Evolutionary conservation across 2,888 invertebrate species (phyloP), one percentile per base, ranked within the genome.

Genomic region (Mechanitis messenoides): DNA sequence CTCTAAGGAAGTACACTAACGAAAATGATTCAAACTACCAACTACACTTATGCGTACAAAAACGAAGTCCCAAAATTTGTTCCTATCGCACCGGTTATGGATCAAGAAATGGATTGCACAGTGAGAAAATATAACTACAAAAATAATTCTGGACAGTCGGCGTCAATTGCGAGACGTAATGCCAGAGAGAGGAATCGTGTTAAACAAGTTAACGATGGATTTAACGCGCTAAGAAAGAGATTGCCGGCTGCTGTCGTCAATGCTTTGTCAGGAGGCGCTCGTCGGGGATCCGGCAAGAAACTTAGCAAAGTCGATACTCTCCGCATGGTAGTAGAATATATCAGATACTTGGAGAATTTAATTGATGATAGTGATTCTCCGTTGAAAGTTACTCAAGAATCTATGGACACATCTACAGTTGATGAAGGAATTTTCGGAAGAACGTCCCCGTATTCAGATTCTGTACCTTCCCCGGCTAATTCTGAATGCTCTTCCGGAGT

Each of bases 101-200:
- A 91, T 71, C 78, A 83, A 71, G 82, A 85, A 58, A 66, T 83
- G 60, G 78, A 81, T 62, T 78, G 81, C 60, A 78, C 82, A 54
- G 87, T 89, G 65, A 92, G 92, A 72, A 90, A 93, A 77, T 94
- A 94, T 71, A 94, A 92, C 74, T 93, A 93, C 73, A 91, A 92
- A 65, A 92, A 91, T 33, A 90, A 90, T 2, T 83, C 91, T 0
- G 92, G 92, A 53, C 96, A 95, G 74, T 92, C 95, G 60, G 95
- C 95, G 45, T 96, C 97, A 0, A 97, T 97, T 20, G 96, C 95
- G 0, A 91, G 97, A 60, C 92, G 98, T 72, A 98, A 98, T 84
- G 98, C 97, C n/a, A 92, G 98, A 20, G 98, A 98, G 84, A 91
- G 98, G 70, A 98, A 98, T 80, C 93, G 98, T 66, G 98, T 98